Conservation (phyloP, 2,888 invertebrate species). For the Venustoraphidia nigricollis region DNA sequence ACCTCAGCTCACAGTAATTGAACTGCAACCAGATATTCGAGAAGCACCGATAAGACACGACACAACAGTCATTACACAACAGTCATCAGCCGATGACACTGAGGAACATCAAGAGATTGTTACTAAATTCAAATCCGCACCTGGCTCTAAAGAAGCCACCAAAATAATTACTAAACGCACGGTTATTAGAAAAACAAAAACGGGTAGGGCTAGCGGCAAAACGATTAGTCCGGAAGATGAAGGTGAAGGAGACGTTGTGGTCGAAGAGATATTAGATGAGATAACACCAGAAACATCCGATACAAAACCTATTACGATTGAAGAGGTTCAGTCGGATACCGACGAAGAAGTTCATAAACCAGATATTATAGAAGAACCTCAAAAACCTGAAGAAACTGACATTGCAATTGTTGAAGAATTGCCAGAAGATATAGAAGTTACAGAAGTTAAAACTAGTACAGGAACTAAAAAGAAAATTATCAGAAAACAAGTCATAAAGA, state of each 20-base stretch:
- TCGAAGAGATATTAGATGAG: background rate
- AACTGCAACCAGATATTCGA: too few relatives aligned
- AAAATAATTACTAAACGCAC: slow-evolving; percentile 32
- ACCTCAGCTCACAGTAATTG: too few relatives aligned
- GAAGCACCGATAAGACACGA: too few relatives aligned
- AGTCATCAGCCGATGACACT: background rate
- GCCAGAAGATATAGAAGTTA: slow-evolving; percentile 20
- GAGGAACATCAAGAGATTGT: slow-evolving; percentile 43
- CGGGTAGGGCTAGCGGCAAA: slow-evolving; percentile 2
- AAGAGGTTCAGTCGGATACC: background rate
- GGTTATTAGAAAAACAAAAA: slow-evolving; percentile 4
- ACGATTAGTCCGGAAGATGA: slow-evolving; percentile 5
- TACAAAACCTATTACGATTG: background rate
- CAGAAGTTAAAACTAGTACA: slow-evolving; percentile 16
- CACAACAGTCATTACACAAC: too few relatives aligned
- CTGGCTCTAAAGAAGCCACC: slow-evolving; percentile 34
- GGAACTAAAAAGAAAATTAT: slow-evolving; percentile 19
- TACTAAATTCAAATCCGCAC: slow-evolving; percentile 37
- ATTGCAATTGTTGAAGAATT: slow-evolving; percentile 20
- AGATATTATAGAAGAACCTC: slow-evolving; percentile 13
- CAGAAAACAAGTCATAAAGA: slow-evolving; percentile 19
- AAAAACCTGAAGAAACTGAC: slow-evolving; percentile 19
- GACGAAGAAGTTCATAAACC: too few relatives aligned
- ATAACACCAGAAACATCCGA: background rate
- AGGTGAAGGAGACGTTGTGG: slow-evolving; percentile 5